A percentile compares a stretch with the other conserved stretches of the same genome.
Evolutionary conservation across 2,113 vertebrate genomes (phyloP).

Genomic region (Zonotrichia leucophrys): DNA sequence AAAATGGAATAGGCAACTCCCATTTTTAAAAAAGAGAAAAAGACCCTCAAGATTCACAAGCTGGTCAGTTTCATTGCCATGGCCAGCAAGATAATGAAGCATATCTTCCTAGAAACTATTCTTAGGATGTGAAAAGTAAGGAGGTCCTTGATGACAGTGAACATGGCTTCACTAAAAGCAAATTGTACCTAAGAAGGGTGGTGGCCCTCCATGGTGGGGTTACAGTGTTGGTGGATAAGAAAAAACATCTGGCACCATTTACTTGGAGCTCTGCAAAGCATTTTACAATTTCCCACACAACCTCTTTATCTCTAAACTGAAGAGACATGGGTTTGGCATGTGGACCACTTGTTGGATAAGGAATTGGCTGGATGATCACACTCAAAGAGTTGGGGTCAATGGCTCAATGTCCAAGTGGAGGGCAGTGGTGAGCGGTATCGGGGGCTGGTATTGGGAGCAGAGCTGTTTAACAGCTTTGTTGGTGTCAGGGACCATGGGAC

Average conservation of each 20-base stretch:
- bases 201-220: background rate
- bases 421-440: background rate
- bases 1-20: background rate
- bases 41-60: background rate
- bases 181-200: background rate
- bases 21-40: background rate
- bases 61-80: background rate
- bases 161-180: background rate
- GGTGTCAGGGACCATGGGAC: background rate
- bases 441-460: rapidly evolving
- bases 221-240: background rate
- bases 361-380: background rate
- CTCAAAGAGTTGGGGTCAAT: too few relatives aligned
- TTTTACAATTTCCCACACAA: background rate
- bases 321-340: background rate
- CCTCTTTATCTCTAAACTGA: background rate
- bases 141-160: background rate
- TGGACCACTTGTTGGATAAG: background rate
- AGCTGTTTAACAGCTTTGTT: background rate
- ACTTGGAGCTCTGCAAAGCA: background rate
- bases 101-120: background rate
- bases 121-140: background rate
- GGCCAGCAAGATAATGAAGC: background rate
- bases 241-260: background rate
- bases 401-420: background rate